Conservation (phyloP, 2,797 vertebrate genomes). For the Mus minutoides region DNA sequence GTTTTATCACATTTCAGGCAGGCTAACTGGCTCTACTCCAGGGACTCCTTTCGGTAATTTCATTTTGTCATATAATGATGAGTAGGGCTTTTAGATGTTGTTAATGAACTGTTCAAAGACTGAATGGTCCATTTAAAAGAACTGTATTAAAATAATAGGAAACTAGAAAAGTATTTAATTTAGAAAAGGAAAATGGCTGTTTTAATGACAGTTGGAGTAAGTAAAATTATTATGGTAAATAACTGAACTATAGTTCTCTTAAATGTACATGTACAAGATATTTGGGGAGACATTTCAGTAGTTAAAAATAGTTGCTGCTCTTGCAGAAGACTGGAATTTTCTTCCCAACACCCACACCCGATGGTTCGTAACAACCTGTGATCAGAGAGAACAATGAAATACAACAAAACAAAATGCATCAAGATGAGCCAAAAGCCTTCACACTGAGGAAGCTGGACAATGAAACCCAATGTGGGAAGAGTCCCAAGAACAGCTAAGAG, state of each 20-base stretch:
- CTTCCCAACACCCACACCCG: not conserved
- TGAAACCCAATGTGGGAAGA: not conserved
- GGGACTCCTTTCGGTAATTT: not conserved
- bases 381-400: not conserved
- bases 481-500: not conserved
- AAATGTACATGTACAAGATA: not conserved
- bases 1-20: slow-evolving; percentile 8
- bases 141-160: slow-evolving; percentile 10
- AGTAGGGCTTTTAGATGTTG: slow-evolving; percentile 35
- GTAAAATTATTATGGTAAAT: slow-evolving; percentile 3
- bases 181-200: not conserved
- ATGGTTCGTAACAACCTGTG: not conserved
- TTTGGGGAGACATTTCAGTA: not conserved
- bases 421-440: not conserved
- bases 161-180: not conserved
- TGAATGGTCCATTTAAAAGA: slow-evolving; percentile 47
- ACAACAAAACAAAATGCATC: not conserved
- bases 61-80: slow-evolving; percentile 38
- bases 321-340: not conserved
- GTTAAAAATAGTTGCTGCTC: not conserved
- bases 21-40: slow-evolving; percentile 18
- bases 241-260: not conserved
- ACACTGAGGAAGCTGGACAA: not conserved
- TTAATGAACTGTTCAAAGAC: slow-evolving; percentile 28
- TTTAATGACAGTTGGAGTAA: slow-evolving; percentile 40